Evolutionary conservation across 1,140 invertebrate species (phyloP), one percentile per base, ranked within the genome.

Genomic region (Chironomus striatipennis): DNA sequence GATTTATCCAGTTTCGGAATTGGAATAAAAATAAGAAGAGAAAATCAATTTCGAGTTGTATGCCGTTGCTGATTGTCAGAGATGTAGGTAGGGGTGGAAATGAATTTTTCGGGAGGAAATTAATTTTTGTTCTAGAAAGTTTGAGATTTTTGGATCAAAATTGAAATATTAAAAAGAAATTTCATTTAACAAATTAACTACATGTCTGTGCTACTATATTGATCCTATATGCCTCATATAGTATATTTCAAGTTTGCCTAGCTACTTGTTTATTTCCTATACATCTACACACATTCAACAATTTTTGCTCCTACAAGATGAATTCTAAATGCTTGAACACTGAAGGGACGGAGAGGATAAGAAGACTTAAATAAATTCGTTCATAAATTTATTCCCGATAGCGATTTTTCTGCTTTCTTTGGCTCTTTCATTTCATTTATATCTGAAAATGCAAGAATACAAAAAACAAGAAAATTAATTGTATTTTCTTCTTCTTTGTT

Each of bases 381-480:
- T 47, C 43, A 47, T 57, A 57, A 57, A 57, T 57, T 57, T 57
- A n/a, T 57, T 57, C 47, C 8, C 12, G 47, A 57, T 57, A 57
- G 47, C 12, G 4, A 57, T 12, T 47, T 47, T 9, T 57, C 12
- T 57, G 12, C 12, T n/a, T 57, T 57, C 47, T 15, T 57, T 57
- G 5, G 47, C 24, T 34, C 24, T 34, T 2, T 5, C 1, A 34
- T 34, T 34, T 34, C 5, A 34, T 34, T 34, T 34, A 2, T 34
- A 34, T 34, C 24, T 34, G 24, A 2, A 15, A n/a, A 57, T 15
- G 12, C n/a, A 70, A 18, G 20, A n/a, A 20, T 9, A 70, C 4
- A 20, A 67, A 20, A 70, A 70, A 70, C 20, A 20, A 70, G 20
- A 70, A 70, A 70, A 20, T 70, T 70, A 70, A 70, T 70, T 70